Base-by-base conservation (phyloP, 1,140 invertebrate species). In the Drosophila albomicans region DNA sequence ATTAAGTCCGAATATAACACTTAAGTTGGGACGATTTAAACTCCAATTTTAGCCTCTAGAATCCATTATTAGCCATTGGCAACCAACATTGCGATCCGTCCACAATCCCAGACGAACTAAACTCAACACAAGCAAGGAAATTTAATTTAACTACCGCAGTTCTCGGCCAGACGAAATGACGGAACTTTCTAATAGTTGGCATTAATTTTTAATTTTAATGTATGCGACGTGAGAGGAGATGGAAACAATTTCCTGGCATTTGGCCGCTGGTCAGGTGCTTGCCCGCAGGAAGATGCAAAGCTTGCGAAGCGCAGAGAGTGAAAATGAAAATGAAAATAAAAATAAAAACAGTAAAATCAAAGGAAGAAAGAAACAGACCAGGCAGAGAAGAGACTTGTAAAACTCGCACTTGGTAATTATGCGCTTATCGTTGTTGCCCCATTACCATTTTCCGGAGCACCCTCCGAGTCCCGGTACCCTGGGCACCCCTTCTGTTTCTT, bases 181-280 rank as follows among this genome's bases (percentile, higher is more conserved):
- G 43, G 61, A 67, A 70, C 63, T 66, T 32, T 64, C 48, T 20
- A 75, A 48, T 86, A 82, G 79, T 74, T 59, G 41, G 41, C 45
- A 66, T 88, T 79, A 61, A 82, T 79, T 82, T 88, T 82, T 88
- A 79, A 86, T 86, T 88, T 82, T 61, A 54, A 46, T 63, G 52
- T 16, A 48, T 13, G 35, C 46, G 11, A 48, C 32, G 15, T 20
- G 58, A 58, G 6, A 38, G 51, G 62, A 20, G 54, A 10, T 15
- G 20, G 51, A 56, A 35, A 38, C n/a, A 28, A 81, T 71, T 63
- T 81, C 62, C 61, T 46, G 43, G 30, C 41, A 43, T 35, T 62
- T 58, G 67, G 35, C 61, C 35, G 8, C 41, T 28, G 64, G 43
- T 25, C 62, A 58, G 41, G 38, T 62, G 35, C 32, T 51, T 16